Conservation (phyloP, 1,140 invertebrate species). For the Paraescarpia echinospica region DNA sequence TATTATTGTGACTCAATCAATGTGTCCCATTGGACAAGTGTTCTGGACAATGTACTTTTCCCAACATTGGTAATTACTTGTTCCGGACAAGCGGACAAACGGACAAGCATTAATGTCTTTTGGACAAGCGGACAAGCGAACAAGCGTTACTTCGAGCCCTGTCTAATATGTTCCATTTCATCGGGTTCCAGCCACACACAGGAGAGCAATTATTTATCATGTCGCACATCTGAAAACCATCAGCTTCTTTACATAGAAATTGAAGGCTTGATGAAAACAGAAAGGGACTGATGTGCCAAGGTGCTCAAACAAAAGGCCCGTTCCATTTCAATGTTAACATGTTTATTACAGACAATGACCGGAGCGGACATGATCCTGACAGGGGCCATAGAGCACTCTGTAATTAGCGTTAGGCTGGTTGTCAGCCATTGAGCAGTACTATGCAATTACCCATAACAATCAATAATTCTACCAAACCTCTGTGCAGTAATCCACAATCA, state of each 20-base stretch:
- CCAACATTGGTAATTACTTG: no score
- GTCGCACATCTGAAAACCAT: background rate
- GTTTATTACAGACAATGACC: background rate
- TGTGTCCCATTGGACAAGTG: no score
- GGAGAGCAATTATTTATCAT: background rate
- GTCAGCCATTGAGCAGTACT: background rate
- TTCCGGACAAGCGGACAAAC: no score
- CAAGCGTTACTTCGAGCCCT: no score
- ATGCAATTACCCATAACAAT: background rate
- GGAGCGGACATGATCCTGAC: background rate
- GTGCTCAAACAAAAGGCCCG: background rate
- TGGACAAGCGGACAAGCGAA: no score
- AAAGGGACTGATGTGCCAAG: background rate
- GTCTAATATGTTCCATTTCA: background rate
- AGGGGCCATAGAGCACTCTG: background rate
- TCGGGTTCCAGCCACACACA: background rate
- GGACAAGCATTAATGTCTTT: no score
- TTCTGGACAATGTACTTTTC: no score
- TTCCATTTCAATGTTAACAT: background rate
- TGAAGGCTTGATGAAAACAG: background rate
- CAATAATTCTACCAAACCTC: background rate
- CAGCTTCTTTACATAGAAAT: background rate
- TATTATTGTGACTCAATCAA: no score
- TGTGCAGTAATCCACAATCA: background rate
- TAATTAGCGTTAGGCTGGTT: background rate